Conservation (phyloP, 1,140 invertebrate genomes). For the Heterodera carotae region DNA sequence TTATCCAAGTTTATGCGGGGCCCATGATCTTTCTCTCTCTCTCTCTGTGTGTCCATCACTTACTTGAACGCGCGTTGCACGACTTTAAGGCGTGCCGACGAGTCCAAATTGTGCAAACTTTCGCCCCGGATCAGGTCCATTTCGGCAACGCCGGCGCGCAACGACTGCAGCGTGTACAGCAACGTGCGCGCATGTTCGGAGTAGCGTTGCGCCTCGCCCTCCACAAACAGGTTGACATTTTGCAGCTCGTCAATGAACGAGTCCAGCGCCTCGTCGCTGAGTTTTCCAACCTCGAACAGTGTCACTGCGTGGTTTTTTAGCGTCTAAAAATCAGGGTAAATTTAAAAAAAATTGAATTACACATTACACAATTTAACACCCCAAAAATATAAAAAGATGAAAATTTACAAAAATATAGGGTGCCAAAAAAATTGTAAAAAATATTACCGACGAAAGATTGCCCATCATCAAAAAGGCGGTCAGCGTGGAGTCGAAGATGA, state of each 20-base stretch:
- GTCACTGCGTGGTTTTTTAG: constrained; percentile 94
- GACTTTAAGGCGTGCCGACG: constrained; percentile 77
- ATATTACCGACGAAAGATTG: constrained; percentile 79
- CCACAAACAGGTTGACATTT: constrained; percentile 77
- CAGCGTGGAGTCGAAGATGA: constrained; percentile 89
- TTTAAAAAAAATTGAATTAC: constrained; percentile 8
- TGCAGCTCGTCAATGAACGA: constrained; percentile 86
- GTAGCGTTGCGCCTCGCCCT: constrained; percentile 88
- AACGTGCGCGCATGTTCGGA: constrained; percentile 87
- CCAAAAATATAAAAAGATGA: no score
- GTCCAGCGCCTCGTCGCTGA: constrained; percentile 88
- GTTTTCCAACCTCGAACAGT: constrained; percentile 87
- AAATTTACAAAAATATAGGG: neutral
- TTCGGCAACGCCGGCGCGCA: constrained; percentile 73
- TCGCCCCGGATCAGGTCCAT: constrained; percentile 86
- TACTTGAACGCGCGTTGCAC: constrained; percentile 87
- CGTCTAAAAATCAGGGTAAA: constrained; percentile 72
- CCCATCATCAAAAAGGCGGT: constrained; percentile 98
- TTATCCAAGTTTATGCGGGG: no score
- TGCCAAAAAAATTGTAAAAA: no score
- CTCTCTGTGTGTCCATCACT: constrained; percentile 41
- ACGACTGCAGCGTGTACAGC: constrained; percentile 78
- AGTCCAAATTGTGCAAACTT: constrained; percentile 83
- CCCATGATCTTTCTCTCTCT: no score
- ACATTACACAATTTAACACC: no score